These are phyloP conservation scores for Drosophila lacteicornis DNA, from an alignment of 1,140 invertebrate species.

Conservation along the genomic window DNA sequence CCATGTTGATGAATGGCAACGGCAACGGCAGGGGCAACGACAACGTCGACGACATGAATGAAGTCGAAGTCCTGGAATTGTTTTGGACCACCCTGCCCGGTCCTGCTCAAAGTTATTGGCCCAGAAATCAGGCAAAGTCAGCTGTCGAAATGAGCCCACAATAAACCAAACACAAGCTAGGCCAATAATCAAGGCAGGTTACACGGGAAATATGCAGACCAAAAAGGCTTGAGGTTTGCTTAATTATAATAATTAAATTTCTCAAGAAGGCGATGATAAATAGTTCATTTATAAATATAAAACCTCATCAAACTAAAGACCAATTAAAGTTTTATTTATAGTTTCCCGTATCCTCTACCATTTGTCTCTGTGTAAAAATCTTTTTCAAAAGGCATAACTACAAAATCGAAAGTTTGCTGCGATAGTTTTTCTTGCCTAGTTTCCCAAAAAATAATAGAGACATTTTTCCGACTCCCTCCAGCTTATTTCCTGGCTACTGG, in stretches of 20 bases:
- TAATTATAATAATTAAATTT: too few species aligned
- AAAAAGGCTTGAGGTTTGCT: neutral
- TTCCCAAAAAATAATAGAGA: constrained; percentile 4
- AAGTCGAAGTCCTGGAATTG: constrained; percentile 53
- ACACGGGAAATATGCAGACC: neutral
- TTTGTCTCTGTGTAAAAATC: constrained; percentile 10
- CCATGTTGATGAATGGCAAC: constrained; percentile 76
- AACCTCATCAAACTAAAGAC: neutral
- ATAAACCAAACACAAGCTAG: constrained; percentile 15
- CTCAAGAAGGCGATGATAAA: too few species aligned
- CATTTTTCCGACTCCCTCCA: neutral
- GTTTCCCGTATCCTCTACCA: neutral
- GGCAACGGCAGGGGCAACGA: constrained; percentile 10
- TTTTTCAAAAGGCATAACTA: neutral
- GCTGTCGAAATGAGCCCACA: constrained; percentile 26
- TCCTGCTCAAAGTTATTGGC: constrained; percentile 36
- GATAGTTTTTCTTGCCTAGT: constrained; percentile 4
- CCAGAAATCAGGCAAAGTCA: constrained; percentile 45
- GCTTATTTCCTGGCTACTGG: constrained; percentile 7
- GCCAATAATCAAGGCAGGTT: constrained; percentile 3
- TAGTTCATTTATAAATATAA: too few species aligned
- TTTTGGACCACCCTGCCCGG: constrained; percentile 8
- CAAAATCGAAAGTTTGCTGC: constrained; percentile 1
- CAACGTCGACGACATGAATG: constrained; percentile 45
- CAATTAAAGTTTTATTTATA: neutral